Evolutionary conservation across 2,797 vertebrate genomes (phyloP).

Genomic region (Octomys mimax): DNA sequence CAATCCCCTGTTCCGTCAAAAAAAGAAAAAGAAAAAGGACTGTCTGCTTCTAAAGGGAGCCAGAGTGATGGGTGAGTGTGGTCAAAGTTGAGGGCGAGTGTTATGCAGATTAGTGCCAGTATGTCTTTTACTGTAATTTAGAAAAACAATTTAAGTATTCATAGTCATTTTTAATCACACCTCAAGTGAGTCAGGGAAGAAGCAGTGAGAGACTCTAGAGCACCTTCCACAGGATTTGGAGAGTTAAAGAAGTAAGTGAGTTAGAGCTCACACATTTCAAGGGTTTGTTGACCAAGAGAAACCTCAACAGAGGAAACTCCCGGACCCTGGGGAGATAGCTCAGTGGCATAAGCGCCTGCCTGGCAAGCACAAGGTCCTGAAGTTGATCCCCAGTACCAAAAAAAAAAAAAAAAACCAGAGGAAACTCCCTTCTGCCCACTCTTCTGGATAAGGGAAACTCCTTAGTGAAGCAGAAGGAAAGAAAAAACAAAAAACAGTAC

Average conservation of each 20-base stretch:
- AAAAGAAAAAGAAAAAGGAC: not conserved
- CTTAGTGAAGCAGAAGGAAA: constrained; percentile 15
- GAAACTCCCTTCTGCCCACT: not conserved
- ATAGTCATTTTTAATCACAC: not conserved
- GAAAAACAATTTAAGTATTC: not conserved
- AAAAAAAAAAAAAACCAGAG: not conserved
- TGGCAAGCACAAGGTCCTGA: too few species aligned
- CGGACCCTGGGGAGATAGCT: too few species aligned
- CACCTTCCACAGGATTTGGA: not conserved
- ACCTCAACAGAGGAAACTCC: not conserved
- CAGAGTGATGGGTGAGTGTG: not conserved
- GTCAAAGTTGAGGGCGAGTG: not conserved
- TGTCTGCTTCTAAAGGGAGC: not conserved
- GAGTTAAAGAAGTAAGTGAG: not conserved
- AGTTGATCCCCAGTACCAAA: too few species aligned
- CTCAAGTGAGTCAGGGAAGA: constrained; percentile 4
- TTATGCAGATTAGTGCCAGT: not conserved
- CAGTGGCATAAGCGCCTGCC: too few species aligned
- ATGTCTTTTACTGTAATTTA: not conserved
- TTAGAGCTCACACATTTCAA: not conserved
- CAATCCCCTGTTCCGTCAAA: too few species aligned
- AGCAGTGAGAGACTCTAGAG: not conserved
- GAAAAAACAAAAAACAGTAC: not conserved
- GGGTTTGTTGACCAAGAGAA: not conserved
- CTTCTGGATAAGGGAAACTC: not conserved